phyloP scores from a whole-genome alignment of 1,140 invertebrate genomes.

The Ooceraea biroi region DNA sequence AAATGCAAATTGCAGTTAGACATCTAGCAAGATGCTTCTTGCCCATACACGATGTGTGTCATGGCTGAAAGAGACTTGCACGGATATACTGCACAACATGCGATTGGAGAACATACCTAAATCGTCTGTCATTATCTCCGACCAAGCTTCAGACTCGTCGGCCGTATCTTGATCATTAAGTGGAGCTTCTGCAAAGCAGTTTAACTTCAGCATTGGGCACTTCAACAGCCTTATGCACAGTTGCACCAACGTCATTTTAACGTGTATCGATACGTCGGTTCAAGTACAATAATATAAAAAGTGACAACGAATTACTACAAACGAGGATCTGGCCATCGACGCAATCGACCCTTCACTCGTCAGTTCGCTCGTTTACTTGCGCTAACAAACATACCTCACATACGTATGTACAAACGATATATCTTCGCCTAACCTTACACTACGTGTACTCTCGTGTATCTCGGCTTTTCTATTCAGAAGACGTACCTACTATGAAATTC shows the following conservation, averaged over 20 bases:
- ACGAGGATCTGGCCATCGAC: not conserved
- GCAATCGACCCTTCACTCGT: not conserved
- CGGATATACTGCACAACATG: not conserved
- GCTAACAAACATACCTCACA: not conserved
- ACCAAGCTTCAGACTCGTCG: conserved; percentile 18
- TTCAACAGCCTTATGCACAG: not conserved
- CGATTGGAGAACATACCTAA: conserved; percentile 10
- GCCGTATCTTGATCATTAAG: not conserved
- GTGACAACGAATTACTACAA: conserved; percentile 12
- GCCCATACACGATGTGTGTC: no score
- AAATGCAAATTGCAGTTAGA: no score
- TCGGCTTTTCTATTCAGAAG: no score
- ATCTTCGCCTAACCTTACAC: not conserved
- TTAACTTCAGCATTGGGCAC: conserved; percentile 33
- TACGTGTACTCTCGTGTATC: not conserved
- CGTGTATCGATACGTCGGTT: not conserved
- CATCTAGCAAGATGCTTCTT: no score
- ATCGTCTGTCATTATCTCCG: conserved; percentile 13
- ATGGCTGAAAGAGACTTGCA: not conserved
- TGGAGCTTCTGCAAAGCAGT: conserved; percentile 40
- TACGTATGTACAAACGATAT: not conserved
- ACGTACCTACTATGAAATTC: conserved; percentile 30
- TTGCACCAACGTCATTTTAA: conserved; percentile 27
- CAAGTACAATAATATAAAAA: conserved; percentile 4
- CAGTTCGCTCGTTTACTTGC: not conserved